Conservation (phyloP, 2,113 vertebrate species). For the Oreochromis spilurus region DNA sequence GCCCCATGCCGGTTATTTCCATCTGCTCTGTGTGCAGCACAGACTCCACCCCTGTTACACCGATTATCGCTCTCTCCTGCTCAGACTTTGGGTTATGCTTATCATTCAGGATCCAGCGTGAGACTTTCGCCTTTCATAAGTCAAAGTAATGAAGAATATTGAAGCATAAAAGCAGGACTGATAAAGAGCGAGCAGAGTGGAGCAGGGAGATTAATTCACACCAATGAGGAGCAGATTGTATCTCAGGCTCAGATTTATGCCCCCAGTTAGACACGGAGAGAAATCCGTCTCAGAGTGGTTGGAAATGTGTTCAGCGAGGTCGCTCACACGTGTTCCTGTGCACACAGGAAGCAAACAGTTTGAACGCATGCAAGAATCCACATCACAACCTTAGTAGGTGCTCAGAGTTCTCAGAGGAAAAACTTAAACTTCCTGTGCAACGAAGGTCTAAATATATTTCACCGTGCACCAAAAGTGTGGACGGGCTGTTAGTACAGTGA, state of each 20-base stretch:
- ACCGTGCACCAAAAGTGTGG: not conserved
- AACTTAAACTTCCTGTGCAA: not conserved
- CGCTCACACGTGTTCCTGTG: not conserved
- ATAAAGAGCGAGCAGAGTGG: not conserved
- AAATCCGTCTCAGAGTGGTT: not conserved
- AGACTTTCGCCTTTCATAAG: not conserved
- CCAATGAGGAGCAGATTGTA: not conserved
- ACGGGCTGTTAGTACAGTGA: not conserved
- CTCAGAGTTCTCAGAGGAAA: not conserved
- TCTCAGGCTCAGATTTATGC: fast-evolving
- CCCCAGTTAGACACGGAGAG: not conserved
- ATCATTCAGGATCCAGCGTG: not conserved
- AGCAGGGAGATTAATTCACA: not conserved
- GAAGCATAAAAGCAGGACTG: not conserved
- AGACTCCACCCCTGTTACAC: not conserved
- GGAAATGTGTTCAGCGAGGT: not conserved
- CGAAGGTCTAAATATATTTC: not conserved
- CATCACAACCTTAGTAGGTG: not conserved
- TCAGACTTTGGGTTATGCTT: not conserved
- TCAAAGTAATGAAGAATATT: not conserved
- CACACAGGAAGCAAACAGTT: not conserved
- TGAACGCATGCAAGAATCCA: fast-evolving
- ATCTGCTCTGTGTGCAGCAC: not conserved
- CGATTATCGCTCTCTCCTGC: not conserved
- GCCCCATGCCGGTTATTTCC: not conserved